These are phyloP conservation scores for Mesitornis unicolor DNA, from an alignment of 2,113 vertebrate genomes.

Conservation along the genomic window DNA sequence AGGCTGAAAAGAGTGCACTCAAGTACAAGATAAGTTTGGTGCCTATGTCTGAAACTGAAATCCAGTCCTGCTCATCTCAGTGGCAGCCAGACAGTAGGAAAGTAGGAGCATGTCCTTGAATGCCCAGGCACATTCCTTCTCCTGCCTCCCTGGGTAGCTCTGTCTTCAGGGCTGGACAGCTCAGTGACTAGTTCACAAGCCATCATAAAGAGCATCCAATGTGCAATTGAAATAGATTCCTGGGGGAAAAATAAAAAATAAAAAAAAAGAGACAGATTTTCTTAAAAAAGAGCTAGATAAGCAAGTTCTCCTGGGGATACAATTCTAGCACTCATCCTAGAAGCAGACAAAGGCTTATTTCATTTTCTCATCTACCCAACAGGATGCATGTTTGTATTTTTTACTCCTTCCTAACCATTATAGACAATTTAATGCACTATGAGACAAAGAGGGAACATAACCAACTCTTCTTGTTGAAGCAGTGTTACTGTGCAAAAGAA, in stretches of 20 bases:
- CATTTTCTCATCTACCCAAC: background rate
- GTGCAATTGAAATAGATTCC: background rate
- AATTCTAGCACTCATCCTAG: background rate
- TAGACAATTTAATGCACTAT: background rate
- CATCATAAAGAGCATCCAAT: background rate
- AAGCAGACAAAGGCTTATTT: background rate
- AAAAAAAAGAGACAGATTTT: background rate
- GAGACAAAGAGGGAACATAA: background rate
- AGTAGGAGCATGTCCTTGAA: accelerated
- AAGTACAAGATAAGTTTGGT: background rate
- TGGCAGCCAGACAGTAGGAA: background rate
- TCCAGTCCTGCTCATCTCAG: background rate
- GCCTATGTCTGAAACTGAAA: background rate
- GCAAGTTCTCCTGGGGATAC: background rate
- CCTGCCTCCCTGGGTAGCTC: background rate
- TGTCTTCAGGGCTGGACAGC: background rate
- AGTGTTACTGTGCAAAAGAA: background rate
- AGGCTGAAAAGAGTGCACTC: background rate
- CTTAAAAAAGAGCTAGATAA: background rate
- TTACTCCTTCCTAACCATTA: background rate
- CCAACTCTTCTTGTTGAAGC: background rate
- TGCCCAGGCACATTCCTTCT: accelerated
- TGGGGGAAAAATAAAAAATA: background rate
- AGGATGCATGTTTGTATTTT: background rate
- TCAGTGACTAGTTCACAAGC: background rate